Conservation (phyloP, 2,113 vertebrate genomes). For the Ammodytes dubius region DNA sequence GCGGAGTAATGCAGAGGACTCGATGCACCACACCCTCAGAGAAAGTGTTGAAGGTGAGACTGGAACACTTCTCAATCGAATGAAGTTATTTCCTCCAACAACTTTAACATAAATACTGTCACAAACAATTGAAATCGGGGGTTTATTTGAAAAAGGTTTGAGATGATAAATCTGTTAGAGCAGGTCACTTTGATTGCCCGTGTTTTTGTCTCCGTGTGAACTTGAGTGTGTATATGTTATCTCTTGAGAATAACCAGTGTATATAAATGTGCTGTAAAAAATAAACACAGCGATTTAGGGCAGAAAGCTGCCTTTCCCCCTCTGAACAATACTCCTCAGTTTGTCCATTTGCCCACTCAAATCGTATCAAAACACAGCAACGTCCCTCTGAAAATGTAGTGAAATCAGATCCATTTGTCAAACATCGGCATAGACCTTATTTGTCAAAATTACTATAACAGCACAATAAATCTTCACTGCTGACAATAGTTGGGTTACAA, state of each 20-base stretch:
- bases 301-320: constrained; percentile 54
- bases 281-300: constrained; percentile 67
- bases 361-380: constrained; percentile 60
- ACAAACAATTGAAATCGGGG: background rate
- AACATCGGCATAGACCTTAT: constrained; percentile 58
- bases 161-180: constrained; percentile 2
- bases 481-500: constrained; percentile 16
- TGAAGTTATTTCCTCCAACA: constrained; percentile 38
- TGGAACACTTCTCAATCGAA: constrained; percentile 29
- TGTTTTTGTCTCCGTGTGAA: constrained; percentile 13
- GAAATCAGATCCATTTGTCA: constrained; percentile 73
- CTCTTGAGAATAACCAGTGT: constrained; percentile 60
- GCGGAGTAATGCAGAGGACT: constrained; percentile 34
- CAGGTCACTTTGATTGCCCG: background rate
- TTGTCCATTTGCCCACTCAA: constrained; percentile 45
- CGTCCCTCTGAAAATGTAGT: constrained; percentile 55
- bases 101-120: background rate
- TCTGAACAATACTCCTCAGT: constrained; percentile 71
- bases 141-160: constrained; percentile 39
- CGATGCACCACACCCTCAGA: constrained; percentile 44
- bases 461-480: constrained; percentile 57
- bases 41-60: constrained; percentile 50
- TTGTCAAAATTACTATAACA: constrained; percentile 56
- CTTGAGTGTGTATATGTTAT: constrained; percentile 21
- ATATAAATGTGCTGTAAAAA: constrained; percentile 74